phyloP scores from a whole-genome alignment of 2,888 invertebrate species.

The Harpalus rubripes region DNA sequence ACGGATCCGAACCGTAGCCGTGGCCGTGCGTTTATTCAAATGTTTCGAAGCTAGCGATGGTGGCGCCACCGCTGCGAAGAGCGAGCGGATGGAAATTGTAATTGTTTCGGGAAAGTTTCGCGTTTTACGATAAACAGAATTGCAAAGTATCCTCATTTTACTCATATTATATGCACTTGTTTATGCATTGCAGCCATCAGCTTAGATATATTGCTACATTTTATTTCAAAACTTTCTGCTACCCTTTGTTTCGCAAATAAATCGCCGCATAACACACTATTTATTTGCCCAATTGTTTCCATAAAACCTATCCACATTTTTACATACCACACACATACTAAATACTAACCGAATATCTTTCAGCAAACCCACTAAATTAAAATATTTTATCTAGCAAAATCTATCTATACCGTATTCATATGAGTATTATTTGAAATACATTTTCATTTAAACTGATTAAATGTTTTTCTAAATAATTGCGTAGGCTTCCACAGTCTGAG shows the following conservation, averaged over 20 bases:
- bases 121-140: slow-evolving; percentile 37
- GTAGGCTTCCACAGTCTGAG: too few relatives aligned
- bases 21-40: slow-evolving; percentile 43
- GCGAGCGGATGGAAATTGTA: slow-evolving; percentile 39
- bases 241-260: not conserved
- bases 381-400: too few relatives aligned
- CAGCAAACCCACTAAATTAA: too few relatives aligned
- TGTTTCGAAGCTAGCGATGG: slow-evolving; percentile 14
- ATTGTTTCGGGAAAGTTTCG: slow-evolving; percentile 40
- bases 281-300: slow-evolving; percentile 2
- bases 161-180: slow-evolving; percentile 30
- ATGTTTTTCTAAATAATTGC: too few relatives aligned
- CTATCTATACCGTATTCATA: too few relatives aligned
- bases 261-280: not conserved
- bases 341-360: not conserved
- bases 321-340: not conserved
- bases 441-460: too few relatives aligned
- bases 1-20: slow-evolving; percentile 30
- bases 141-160: slow-evolving; percentile 33
- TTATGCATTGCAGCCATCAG: slow-evolving; percentile 14
- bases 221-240: slow-evolving; percentile 15
- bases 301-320: not conserved
- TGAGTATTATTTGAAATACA: too few relatives aligned
- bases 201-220: slow-evolving; percentile 11
- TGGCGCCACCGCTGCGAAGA: slow-evolving; percentile 19